These are phyloP conservation scores for Numenius phaeopus DNA, from an alignment of 2,797 vertebrate species.

Conservation along the genomic window DNA sequence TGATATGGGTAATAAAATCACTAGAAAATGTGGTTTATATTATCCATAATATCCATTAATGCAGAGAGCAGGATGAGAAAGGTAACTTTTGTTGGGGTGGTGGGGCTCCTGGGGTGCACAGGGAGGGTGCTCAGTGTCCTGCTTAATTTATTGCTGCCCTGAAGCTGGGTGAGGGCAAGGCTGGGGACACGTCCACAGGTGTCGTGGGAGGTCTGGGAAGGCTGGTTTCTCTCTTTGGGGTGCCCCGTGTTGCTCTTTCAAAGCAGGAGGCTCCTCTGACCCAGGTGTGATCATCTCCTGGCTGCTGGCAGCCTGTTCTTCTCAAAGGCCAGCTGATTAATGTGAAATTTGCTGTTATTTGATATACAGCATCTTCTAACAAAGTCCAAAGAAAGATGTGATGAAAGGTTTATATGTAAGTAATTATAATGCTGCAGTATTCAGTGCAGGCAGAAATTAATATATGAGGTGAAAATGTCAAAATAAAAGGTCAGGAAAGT, in stretches of 20 bases:
- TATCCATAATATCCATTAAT: background rate
- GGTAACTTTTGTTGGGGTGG: background rate
- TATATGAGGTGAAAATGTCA: constrained; percentile 69
- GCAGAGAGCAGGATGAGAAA: background rate
- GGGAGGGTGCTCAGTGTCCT: background rate
- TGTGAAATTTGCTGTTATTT: constrained; percentile 62
- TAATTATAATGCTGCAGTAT: constrained; percentile 70
- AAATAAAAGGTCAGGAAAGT: constrained; percentile 76
- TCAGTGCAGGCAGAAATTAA: constrained; percentile 64
- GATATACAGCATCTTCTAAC: constrained; percentile 66
- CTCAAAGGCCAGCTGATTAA: constrained; percentile 58
- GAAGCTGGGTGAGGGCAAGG: background rate
- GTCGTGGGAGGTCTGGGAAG: accelerated
- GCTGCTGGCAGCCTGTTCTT: background rate
- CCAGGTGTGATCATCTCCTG: background rate
- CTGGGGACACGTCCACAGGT: background rate
- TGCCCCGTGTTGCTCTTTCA: background rate
- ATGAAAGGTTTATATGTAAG: constrained; percentile 71
- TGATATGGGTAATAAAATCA: background rate
- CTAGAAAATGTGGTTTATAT: background rate
- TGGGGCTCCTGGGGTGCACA: background rate
- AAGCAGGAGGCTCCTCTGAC: background rate
- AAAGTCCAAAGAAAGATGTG: constrained; percentile 68
- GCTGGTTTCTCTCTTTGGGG: background rate
- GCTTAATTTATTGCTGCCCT: background rate